Evolutionary conservation across 1,140 invertebrate genomes (phyloP), one percentile per base, ranked within the genome.

Genomic region (Tyrophagus putrescentiae): DNA sequence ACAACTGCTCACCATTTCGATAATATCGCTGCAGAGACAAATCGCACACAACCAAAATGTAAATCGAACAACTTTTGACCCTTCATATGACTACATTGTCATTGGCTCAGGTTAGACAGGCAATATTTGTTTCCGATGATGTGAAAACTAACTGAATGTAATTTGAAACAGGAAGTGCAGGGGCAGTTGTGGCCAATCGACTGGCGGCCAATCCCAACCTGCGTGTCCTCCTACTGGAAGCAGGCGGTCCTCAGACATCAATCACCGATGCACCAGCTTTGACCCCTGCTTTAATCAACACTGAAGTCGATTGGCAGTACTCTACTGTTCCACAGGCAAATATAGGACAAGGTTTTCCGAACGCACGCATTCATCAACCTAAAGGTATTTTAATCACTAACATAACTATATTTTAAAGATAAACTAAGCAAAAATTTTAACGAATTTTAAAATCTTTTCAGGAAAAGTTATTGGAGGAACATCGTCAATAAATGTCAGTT

Each of bases 321-420:
- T 76, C 77, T 44, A 94, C 89, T 0, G 85, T 86, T 67, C 84
- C 87, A 0, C 88, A 94, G 70, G 78, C 81, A 6, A 79, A 80
- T 25, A 84, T 87, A 1, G 89, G 87, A 67, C 75, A 87, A 9
- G 82, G 78, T 1, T 81, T 86, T 60, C 77, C 77, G 7, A 81
- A 82, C 75, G 79, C 53, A 39, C 76, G 85, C 28, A 90, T 87
- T 68, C 87, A 87, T 66, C 89, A 86, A 85, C 86, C 88, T 0
- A 71, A 86, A 33, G 87, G 56, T 58, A 53, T 3, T n/a, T 7
- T 4, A 42, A 42, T 86, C 16, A 83, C 82, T 69, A 1, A 83
- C 80, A 3, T 87, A 94, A 0, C 76, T 98, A 0, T 98, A 98
- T 71, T 96, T 95, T 68, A 97, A 98, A 94, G 76, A 96, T 0